Percentiles rank a stretch among this genome's conserved stretches.
Conservation (phyloP, 2,113 vertebrate species). For the Hippocampus barbouri region DNA sequence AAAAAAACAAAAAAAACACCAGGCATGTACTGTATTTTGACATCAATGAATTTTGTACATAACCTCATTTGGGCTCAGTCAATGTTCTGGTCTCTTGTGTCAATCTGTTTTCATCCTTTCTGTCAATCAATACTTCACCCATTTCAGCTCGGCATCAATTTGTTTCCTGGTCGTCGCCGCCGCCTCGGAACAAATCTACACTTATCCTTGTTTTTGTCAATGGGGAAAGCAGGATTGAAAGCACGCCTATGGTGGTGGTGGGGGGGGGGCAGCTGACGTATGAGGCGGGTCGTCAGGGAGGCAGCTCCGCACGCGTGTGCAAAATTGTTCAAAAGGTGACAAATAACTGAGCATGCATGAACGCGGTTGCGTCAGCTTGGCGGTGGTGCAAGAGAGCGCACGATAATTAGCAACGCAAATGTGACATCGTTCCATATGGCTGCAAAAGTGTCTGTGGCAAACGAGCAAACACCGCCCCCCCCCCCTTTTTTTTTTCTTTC, state of each 20-base stretch:
- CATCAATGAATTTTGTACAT: background rate
- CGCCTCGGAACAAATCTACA: constrained; percentile 1
- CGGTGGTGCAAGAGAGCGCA: background rate
- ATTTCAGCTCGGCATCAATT: constrained; percentile 5
- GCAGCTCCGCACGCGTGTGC: constrained; percentile 13
- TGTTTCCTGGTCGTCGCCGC: constrained; percentile 18
- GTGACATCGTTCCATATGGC: background rate
- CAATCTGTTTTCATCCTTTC: constrained; percentile 17
- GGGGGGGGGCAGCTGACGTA: background rate
- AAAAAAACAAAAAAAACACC: background rate
- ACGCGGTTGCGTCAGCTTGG: background rate
- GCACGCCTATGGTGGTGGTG: background rate
- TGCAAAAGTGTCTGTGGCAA: constrained; percentile 7
- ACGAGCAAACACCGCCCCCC: background rate
- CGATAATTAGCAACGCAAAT: background rate
- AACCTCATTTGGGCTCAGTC: background rate
- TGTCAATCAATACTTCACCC: constrained; percentile 14
- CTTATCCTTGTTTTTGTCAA: constrained; percentile 28
- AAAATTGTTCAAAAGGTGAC: constrained; percentile 1
- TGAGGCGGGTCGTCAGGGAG: constrained; percentile 5
- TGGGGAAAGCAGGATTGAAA: constrained; percentile 21
- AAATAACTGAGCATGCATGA: background rate
- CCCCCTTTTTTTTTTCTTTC: background rate
- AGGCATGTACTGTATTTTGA: background rate
- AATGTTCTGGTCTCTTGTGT: background rate